Percentiles rank a stretch among this genome's conserved stretches.
Conservation (phyloP, 1,140 invertebrate genomes). For the Dolichoris vasculosae region DNA sequence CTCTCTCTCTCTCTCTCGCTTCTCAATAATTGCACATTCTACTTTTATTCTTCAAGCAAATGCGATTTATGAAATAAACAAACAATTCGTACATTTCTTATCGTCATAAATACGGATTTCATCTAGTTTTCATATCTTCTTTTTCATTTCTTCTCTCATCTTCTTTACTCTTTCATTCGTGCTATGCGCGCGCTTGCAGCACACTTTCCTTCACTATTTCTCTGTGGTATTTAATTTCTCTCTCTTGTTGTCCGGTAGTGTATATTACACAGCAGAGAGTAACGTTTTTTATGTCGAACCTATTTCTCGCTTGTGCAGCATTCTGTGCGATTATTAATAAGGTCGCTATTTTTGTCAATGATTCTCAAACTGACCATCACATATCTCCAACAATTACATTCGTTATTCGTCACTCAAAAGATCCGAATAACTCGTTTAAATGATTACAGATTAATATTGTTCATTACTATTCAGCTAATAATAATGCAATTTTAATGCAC, state of each 20-base stretch:
- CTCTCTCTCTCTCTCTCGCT: too few species aligned
- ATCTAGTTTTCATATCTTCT: neutral
- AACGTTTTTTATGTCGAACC: neutral
- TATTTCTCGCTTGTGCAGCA: slow-evolving; percentile 2
- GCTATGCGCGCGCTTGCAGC: neutral
- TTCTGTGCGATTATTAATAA: slow-evolving; percentile 45
- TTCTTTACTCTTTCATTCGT: neutral
- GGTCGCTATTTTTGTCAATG: slow-evolving; percentile 46
- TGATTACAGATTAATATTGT: slow-evolving; percentile 45
- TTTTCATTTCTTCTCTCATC: slow-evolving; percentile 20
- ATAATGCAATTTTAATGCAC: neutral
- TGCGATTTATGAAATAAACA: neutral
- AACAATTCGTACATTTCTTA: neutral
- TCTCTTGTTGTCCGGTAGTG: neutral
- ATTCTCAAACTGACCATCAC: slow-evolving; percentile 40
- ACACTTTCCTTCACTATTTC: too few species aligned
- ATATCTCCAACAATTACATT: slow-evolving; percentile 48
- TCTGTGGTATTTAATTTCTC: slow-evolving; percentile 11
- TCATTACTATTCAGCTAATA: slow-evolving; percentile 5
- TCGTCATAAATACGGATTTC: slow-evolving; percentile 16
- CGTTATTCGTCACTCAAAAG: slow-evolving; percentile 39
- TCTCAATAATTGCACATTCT: too few species aligned
- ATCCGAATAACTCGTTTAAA: slow-evolving; percentile 39
- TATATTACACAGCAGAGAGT: neutral
- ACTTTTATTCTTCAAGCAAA: too few species aligned